Percentiles rank a stretch among this genome's conserved stretches.
These are phyloP conservation scores for Physella acuta DNA, from an alignment of 1,140 invertebrate species.

Conservation along the genomic window DNA sequence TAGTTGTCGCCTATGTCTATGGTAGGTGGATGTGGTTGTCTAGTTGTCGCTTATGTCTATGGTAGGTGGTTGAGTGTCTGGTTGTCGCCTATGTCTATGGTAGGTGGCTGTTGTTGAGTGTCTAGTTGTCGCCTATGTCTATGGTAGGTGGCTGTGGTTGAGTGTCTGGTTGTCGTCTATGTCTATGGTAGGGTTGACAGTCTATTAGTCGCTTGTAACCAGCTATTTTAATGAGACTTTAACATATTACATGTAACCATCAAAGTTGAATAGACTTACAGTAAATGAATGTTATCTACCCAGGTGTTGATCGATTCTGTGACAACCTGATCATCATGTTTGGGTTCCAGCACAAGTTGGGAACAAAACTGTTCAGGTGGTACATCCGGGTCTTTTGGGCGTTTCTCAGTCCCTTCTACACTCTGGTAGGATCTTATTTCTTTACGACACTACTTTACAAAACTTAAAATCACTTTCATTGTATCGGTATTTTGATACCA, in stretches of 20 bases:
- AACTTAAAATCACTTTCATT: not conserved
- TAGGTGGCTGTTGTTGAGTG: no score
- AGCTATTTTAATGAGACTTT: no score
- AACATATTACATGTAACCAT: no score
- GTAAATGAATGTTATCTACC: slow-evolving; percentile 25
- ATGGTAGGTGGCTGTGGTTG: no score
- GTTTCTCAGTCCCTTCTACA: slow-evolving; percentile 66
- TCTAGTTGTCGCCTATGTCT: no score
- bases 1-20: not conserved
- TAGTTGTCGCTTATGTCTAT: no score
- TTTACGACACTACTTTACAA: not conserved
- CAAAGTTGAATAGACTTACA: no score
- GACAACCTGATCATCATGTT: slow-evolving; percentile 72
- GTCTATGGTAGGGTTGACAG: no score
- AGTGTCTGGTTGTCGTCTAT: no score
- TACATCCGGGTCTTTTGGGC: slow-evolving; percentile 69
- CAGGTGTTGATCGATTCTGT: slow-evolving; percentile 65
- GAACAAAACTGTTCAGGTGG: slow-evolving; percentile 64
- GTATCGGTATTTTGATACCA: not conserved
- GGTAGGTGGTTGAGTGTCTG: no score
- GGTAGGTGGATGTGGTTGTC: not conserved
- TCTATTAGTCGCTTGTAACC: no score
- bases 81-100: no score
- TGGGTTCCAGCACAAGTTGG: slow-evolving; percentile 68
- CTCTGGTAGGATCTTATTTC: slow-evolving; percentile 62